These are phyloP conservation scores for Athalia circularis DNA, from an alignment of 2,888 invertebrate species.

Conservation along the genomic window DNA sequence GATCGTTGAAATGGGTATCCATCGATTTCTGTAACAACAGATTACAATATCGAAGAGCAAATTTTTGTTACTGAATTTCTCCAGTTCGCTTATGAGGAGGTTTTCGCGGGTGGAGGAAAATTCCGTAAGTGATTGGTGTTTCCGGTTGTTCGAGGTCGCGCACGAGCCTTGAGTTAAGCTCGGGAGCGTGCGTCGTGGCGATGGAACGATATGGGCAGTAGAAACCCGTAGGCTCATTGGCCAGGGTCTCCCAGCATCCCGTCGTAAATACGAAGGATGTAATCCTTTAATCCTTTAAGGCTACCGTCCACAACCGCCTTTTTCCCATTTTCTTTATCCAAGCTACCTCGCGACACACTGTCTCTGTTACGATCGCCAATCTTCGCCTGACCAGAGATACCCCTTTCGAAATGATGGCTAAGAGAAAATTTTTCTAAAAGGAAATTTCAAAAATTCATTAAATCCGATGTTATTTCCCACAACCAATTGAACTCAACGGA, in stretches of 20 bases:
- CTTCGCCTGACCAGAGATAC: too few species aligned
- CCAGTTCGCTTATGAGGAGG: not conserved
- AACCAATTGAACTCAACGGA: not conserved
- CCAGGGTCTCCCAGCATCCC: slow-evolving; percentile 22
- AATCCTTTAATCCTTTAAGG: slow-evolving; percentile 42
- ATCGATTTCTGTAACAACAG: too few species aligned
- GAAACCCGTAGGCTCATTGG: slow-evolving; percentile 2
- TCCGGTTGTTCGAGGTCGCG: slow-evolving; percentile 31
- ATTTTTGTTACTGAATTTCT: not conserved
- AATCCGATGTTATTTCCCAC: too few species aligned
- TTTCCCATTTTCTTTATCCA: slow-evolving; percentile 34
- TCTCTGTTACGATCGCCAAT: not conserved
- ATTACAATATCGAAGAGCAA: too few species aligned
- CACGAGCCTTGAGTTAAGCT: slow-evolving; percentile 32
- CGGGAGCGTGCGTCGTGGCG: slow-evolving; percentile 40
- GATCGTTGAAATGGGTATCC: too few species aligned
- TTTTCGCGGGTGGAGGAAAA: slow-evolving; percentile 29
- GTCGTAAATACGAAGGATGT: slow-evolving; percentile 43
- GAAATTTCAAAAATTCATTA: not conserved
- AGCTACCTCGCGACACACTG: not conserved
- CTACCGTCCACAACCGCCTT: slow-evolving; percentile 29
- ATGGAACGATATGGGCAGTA: slow-evolving; percentile 11
- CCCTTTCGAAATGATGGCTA: not conserved
- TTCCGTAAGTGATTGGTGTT: slow-evolving; percentile 41
- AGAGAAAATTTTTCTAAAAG: not conserved